Evolutionary conservation across 2,888 invertebrate genomes (phyloP), one percentile per base, ranked within the genome.

Genomic region (Oscheius myriophilus): DNA sequence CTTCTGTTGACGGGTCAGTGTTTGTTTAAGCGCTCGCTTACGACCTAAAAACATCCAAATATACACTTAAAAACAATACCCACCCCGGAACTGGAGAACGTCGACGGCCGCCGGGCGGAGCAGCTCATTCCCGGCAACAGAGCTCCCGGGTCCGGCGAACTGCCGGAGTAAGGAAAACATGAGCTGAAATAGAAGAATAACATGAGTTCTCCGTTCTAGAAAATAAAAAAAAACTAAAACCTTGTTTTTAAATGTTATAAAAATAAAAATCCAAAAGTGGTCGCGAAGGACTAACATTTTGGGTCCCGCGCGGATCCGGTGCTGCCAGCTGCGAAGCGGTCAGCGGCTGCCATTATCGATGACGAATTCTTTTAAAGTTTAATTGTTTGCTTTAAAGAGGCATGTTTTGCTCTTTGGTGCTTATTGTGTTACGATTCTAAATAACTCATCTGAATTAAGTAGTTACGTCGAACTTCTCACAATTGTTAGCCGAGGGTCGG

Each of bases 21-120:
- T 79, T 54, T 78, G 76, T 67, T 84, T 84, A 71, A 82, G 59
- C 9, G 78, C 81, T 66, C 84, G 75, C 70, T 84, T 84, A 25
- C 84, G 72, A 1, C 82, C 82, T 72, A 46, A 26, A 61, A 25
- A n/a, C 3, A 25, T 25, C 23, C 2, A 9, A 16, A 54, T 23
- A 23, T n/a, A 4, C 7, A 55, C 16, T 18, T 55, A 23, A 1
- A 11, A 52, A 53, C 1, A 59, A 39, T n/a, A 51, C 16, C 11
- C 18, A 72, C 77, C 77, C 73, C 77, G 67, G 49, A 62, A 57
- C 42, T 77, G 77, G 21, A 66, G 41, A n/a, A 71, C 55, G 12
- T 77, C 73, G 4, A 67, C 69, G 1, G 68, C 53, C 26, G 59
- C 55, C 25, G 77, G 73, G 2, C 75, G 68, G 21, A 77, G 67